Percentiles rank a stretch among this genome's conserved stretches.
Evolutionary conservation across 2,888 invertebrate species (phyloP).

Genomic region (Galeruca laticollis): DNA sequence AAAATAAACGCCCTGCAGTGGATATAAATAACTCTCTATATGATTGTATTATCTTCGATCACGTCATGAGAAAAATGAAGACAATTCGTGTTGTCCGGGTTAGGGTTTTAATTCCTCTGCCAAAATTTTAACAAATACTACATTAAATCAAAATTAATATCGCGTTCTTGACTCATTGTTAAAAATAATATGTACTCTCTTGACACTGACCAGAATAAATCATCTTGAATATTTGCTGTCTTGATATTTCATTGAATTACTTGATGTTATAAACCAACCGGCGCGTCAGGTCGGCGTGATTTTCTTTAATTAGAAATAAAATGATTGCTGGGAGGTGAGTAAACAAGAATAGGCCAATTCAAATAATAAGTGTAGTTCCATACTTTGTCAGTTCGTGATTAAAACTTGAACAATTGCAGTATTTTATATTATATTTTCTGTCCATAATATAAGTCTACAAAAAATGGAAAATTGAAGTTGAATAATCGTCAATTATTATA

Average conservation of each 20-base stretch:
- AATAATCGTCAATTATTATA: no score
- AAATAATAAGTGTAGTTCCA: no score
- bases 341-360: not conserved
- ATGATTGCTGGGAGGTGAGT: not conserved
- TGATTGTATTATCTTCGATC: not conserved
- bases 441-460: no score
- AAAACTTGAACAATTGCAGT: no score
- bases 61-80: not conserved
- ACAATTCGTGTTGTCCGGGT: constrained; percentile 7
- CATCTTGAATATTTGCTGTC: not conserved
- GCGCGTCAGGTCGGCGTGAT: not conserved
- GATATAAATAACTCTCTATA: not conserved
- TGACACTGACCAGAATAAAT: not conserved
- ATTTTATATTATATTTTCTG: no score
- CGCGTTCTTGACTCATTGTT: not conserved
- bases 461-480: no score
- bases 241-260: not conserved
- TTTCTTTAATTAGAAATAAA: not conserved
- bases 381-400: no score
- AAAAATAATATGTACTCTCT: not conserved
- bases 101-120: constrained; percentile 10
- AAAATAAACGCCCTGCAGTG: not conserved
- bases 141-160: not conserved
- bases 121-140: constrained; percentile 7
- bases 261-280: not conserved